Percentiles rank a stretch among this genome's conserved stretches.
These are phyloP conservation scores for Tonatia bakeri DNA, from an alignment of 2,113 vertebrate species.

Conservation along the genomic window DNA sequence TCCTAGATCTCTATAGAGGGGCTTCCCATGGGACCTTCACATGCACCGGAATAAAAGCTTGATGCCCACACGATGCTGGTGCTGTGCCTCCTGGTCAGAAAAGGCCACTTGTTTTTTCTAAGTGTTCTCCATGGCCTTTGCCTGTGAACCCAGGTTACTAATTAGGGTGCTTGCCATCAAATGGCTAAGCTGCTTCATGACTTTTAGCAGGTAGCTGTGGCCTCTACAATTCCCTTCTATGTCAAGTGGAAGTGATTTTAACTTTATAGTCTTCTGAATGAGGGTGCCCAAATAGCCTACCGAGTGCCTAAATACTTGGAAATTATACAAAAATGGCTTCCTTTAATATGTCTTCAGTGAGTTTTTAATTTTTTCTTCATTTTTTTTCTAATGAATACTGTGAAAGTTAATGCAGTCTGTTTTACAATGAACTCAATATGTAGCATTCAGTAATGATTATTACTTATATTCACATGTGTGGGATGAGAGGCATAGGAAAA, in stretches of 20 bases:
- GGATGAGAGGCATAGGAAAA: not conserved
- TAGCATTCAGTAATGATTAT: not conserved
- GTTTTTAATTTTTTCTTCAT: not conserved
- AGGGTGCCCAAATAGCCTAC: not conserved
- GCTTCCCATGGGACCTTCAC: not conserved
- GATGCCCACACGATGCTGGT: not conserved
- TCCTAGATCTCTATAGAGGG: not conserved
- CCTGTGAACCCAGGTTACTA: not conserved
- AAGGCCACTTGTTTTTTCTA: not conserved
- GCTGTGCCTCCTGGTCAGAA: not conserved
- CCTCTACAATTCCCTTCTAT: not conserved
- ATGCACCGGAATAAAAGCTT: not conserved
- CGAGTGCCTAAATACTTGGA: not conserved
- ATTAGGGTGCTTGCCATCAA: not conserved
- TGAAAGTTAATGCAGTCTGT: conserved; percentile 3
- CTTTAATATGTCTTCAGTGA: not conserved
- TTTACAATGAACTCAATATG: not conserved
- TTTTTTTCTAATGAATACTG: not conserved
- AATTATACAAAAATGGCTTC: not conserved
- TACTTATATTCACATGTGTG: not conserved
- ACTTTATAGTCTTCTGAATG: not conserved
- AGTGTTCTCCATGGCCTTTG: not conserved
- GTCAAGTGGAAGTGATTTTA: not conserved
- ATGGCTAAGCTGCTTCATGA: not conserved
- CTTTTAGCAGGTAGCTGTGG: not conserved